Conservation (phyloP, 2,888 invertebrate genomes). For the Schrankia costaestrigalis region DNA sequence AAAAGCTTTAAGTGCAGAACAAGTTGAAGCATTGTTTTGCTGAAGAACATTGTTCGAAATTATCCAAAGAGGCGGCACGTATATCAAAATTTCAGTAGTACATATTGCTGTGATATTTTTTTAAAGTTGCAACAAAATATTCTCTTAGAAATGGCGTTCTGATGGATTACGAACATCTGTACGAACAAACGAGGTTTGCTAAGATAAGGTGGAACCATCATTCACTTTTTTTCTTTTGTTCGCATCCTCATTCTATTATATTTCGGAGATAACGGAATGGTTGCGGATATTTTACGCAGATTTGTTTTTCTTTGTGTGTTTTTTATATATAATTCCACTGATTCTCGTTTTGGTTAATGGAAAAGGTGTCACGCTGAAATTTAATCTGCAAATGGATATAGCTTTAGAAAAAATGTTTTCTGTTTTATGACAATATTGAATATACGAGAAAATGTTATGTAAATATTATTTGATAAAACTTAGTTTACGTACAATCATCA, state of each 20-base stretch:
- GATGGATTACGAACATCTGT: constrained; percentile 60
- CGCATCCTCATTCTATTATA: constrained; percentile 28
- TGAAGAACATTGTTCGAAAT: constrained; percentile 13
- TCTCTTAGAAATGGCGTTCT: constrained; percentile 37
- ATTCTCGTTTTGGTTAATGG: neutral
- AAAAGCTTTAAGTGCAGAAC: constrained; percentile 15
- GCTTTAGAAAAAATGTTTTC: too few species aligned
- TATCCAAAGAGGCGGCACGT: constrained; percentile 3
- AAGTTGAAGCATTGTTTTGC: constrained; percentile 14
- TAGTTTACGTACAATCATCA: too few species aligned
- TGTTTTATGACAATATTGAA: too few species aligned
- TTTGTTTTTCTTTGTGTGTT: constrained; percentile 17
- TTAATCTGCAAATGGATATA: too few species aligned
- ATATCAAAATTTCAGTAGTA: neutral
- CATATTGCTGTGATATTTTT: constrained; percentile 12
- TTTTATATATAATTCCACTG: constrained; percentile 18
- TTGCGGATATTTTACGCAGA: constrained; percentile 21
- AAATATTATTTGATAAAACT: too few species aligned
- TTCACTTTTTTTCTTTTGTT: constrained; percentile 44
- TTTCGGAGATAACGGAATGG: constrained; percentile 23
- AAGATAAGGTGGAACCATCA: constrained; percentile 57
- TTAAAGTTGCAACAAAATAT: constrained; percentile 28
- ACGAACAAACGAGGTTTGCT: constrained; percentile 54
- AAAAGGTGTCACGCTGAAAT: too few species aligned
- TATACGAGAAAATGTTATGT: too few species aligned